phyloP scores from a whole-genome alignment of 2,888 invertebrate genomes.

The Lampropteryx suffumata region DNA sequence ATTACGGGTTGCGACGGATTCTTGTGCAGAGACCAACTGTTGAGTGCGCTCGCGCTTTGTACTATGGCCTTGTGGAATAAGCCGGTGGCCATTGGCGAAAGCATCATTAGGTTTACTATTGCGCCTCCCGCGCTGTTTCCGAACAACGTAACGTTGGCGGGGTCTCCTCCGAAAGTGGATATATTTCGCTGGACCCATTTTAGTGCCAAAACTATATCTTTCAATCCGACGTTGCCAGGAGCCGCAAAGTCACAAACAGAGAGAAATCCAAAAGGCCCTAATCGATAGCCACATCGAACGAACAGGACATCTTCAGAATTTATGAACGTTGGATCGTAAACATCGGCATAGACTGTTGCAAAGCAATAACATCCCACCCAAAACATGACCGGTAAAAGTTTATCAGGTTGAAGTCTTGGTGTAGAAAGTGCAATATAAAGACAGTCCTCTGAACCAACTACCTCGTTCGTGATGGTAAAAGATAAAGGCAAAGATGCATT shows the following conservation, averaged over 20 bases:
- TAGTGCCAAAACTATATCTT: conserved; percentile 71
- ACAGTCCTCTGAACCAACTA: conserved; percentile 70
- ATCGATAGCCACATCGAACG: conserved; percentile 69
- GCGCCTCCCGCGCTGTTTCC: conserved; percentile 75
- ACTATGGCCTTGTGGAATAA: conserved; percentile 74
- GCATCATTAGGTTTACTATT: conserved; percentile 70
- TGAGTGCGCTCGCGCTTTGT: conserved; percentile 71
- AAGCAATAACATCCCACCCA: conserved; percentile 73
- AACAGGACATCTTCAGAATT: conserved; percentile 61
- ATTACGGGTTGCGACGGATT: conserved; percentile 58
- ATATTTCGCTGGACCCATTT: conserved; percentile 75
- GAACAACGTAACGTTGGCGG: conserved; percentile 73
- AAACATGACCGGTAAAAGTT: conserved; percentile 76
- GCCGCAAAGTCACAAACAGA: conserved; percentile 68
- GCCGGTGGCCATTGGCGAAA: conserved; percentile 74
- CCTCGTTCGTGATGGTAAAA: conserved; percentile 13
- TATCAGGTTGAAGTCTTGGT: conserved; percentile 53
- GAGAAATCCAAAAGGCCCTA: conserved; percentile 75
- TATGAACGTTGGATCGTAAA: conserved; percentile 64
- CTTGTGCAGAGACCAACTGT: conserved; percentile 64
- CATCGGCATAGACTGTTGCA: conserved; percentile 48
- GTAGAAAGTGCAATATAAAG: conserved; percentile 68
- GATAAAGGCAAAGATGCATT: conserved; percentile 47
- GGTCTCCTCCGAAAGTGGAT: conserved; percentile 69
- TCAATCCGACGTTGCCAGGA: conserved; percentile 73